phyloP scores from a whole-genome alignment of 2,888 invertebrate species.

The Candidula unifasciata region DNA sequence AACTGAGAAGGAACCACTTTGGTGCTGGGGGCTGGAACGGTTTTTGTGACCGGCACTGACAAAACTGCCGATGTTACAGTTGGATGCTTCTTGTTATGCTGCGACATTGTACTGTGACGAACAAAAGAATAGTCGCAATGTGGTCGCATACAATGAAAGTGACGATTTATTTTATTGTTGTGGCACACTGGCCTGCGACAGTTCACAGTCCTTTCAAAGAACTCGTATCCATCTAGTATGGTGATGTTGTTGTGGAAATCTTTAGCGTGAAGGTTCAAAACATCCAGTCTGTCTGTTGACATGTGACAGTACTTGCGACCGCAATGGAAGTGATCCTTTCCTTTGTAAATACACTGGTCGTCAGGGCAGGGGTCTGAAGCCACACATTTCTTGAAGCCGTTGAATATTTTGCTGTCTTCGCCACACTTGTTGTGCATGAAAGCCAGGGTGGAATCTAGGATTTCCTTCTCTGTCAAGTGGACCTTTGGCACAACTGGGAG shows the following conservation, averaged over 20 bases:
- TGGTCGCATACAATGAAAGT: slow-evolving; percentile 86
- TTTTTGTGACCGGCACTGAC: slow-evolving; percentile 37
- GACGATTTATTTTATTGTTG: slow-evolving; percentile 84
- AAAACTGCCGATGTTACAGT: slow-evolving; percentile 54
- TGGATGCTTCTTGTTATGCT: slow-evolving; percentile 85
- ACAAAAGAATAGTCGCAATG: slow-evolving; percentile 86
- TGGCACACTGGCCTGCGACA: slow-evolving; percentile 84
- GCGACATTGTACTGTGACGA: slow-evolving; percentile 85
- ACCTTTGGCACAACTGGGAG: slow-evolving; percentile 75
- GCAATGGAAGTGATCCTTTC: slow-evolving; percentile 90
- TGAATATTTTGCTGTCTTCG: slow-evolving; percentile 57
- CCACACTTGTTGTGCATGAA: slow-evolving; percentile 48
- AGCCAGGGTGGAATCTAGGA: slow-evolving; percentile 59
- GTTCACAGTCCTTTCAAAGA: slow-evolving; percentile 86
- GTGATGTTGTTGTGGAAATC: slow-evolving; percentile 91
- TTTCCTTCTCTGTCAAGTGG: slow-evolving; percentile 67
- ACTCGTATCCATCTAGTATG: slow-evolving; percentile 90
- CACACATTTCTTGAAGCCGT: slow-evolving; percentile 72
- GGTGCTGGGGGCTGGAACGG: slow-evolving; percentile 46
- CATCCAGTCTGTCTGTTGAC: slow-evolving; percentile 87
- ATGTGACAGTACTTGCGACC: slow-evolving; percentile 89
- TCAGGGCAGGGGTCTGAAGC: slow-evolving; percentile 83
- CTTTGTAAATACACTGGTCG: slow-evolving; percentile 84
- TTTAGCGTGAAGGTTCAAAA: slow-evolving; percentile 88
- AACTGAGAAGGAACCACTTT: slow-evolving; percentile 40